These are phyloP conservation scores for Cassiopea xamachana DNA, from an alignment of 30 jellyfish, hydroid and myxozoan genomes.

Conservation along the genomic window DNA sequence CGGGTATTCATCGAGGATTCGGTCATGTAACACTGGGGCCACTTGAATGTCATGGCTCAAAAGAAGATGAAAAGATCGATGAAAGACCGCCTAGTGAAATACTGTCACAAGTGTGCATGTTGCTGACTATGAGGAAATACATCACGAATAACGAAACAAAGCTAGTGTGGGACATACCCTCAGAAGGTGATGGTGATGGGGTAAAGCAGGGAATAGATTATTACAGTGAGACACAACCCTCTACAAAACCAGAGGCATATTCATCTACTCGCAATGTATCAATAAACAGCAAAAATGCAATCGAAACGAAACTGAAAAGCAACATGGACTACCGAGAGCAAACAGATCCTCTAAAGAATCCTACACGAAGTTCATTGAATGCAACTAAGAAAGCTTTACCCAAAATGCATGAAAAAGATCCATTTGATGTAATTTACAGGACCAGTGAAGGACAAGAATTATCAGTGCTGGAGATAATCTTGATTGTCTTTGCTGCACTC, in stretches of 20 bases:
- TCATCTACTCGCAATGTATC: slow-evolving; percentile 2
- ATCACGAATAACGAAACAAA: slow-evolving; percentile 75
- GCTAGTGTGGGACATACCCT: slow-evolving; percentile 61
- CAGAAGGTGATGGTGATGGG: slow-evolving; percentile 7
- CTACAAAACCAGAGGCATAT: not conserved
- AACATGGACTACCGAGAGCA: not conserved
- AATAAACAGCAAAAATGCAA: not conserved
- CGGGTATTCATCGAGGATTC: slow-evolving; percentile 67
- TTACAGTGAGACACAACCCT: not conserved
- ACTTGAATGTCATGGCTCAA: slow-evolving; percentile 86
- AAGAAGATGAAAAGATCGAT: slow-evolving; percentile 24
- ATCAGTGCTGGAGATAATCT: slow-evolving; percentile 67
- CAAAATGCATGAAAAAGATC: slow-evolving; percentile 1
- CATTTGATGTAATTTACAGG: not conserved
- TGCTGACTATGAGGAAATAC: slow-evolving; percentile 32
- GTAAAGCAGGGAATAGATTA: not conserved
- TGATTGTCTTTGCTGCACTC: slow-evolving; percentile 84
- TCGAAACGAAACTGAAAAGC: not conserved
- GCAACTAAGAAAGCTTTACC: not conserved
- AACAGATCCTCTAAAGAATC: not conserved
- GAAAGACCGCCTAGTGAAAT: slow-evolving; percentile 62
- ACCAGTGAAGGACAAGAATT: slow-evolving; percentile 21
- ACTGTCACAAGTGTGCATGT: slow-evolving; percentile 76
- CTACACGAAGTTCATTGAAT: not conserved
- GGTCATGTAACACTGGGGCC: slow-evolving; percentile 86